A percentile compares a stretch with the other conserved stretches of the same genome.
These are phyloP conservation scores for Nomada flava DNA, from an alignment of 2,888 invertebrate species.

Conservation along the genomic window DNA sequence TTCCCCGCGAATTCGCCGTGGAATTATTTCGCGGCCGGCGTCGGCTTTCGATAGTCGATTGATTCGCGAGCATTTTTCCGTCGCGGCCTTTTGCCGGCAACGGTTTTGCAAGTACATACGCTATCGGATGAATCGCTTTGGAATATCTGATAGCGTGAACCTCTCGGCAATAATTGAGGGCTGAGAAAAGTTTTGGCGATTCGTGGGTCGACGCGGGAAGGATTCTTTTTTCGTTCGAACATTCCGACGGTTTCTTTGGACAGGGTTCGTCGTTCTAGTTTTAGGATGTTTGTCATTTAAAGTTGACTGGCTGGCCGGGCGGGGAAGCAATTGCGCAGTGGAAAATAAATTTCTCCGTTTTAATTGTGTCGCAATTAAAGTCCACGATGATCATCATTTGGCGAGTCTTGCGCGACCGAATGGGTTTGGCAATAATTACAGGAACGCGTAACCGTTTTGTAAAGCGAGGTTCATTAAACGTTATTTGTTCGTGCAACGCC, in stretches of 20 bases:
- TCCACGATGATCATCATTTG: neutral
- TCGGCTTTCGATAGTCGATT: constrained; percentile 30
- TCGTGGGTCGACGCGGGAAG: neutral
- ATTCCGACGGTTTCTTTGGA: neutral
- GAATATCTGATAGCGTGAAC: too few relatives aligned
- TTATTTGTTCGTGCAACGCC: neutral
- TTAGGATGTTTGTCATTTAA: neutral
- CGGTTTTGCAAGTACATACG: neutral
- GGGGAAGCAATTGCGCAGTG: neutral
- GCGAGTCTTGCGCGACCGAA: neutral
- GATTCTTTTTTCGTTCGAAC: neutral
- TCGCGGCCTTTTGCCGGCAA: constrained; percentile 1
- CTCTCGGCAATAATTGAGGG: too few relatives aligned
- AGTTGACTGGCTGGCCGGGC: neutral
- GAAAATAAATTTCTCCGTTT: constrained; percentile 4
- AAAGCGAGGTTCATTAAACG: neutral
- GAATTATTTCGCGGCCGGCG: neutral
- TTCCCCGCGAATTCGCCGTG: neutral
- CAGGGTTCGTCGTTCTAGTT: neutral
- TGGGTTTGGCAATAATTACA: neutral
- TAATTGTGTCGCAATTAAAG: neutral
- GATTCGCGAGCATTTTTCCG: constrained; percentile 25
- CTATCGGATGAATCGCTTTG: neutral
- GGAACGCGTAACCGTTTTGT: too few relatives aligned
- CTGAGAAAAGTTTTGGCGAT: neutral